Evolutionary conservation across 2,797 vertebrate species (phyloP).

Genomic region (Cryptoblepharus egeriae): DNA sequence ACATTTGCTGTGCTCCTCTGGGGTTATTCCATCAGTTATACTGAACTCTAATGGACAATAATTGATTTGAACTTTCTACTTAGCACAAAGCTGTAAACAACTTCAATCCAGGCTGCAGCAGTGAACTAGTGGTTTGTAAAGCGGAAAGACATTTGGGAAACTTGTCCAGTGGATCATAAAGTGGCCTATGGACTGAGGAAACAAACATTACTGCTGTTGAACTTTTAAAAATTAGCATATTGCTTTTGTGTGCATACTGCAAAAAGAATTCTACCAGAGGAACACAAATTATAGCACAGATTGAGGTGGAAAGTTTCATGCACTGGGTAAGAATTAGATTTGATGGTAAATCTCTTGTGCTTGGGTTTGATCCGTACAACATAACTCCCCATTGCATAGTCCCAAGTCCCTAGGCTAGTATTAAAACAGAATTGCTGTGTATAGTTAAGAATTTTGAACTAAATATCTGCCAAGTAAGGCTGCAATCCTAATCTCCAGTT

Average conservation of each 20-base stretch:
- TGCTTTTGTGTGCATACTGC: not conserved
- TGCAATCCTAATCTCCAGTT: too few relatives aligned
- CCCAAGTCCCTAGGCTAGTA: not conserved
- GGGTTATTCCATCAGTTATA: constrained; percentile 86
- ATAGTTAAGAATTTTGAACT: not conserved
- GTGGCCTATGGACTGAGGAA: constrained; percentile 60
- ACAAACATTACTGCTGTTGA: constrained; percentile 64
- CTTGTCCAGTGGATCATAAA: constrained; percentile 68
- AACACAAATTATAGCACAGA: not conserved
- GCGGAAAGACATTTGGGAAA: constrained; percentile 77
- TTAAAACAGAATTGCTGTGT: not conserved
- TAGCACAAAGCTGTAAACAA: constrained; percentile 83
- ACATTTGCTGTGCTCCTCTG: constrained; percentile 83
- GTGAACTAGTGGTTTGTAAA: constrained; percentile 81
- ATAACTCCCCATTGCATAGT: too few relatives aligned
- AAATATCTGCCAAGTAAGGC: too few relatives aligned
- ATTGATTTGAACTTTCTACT: constrained; percentile 87
- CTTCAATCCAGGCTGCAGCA: constrained; percentile 74
- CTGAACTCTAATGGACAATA: constrained; percentile 87
- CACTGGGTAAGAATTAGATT: not conserved
- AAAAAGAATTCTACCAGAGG: not conserved
- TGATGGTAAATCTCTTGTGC: not conserved
- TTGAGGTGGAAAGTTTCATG: not conserved
- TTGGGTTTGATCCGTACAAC: not conserved
- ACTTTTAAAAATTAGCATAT: constrained; percentile 53